Conservation (phyloP, 1,140 invertebrate species). For the Heliconius himera region DNA sequence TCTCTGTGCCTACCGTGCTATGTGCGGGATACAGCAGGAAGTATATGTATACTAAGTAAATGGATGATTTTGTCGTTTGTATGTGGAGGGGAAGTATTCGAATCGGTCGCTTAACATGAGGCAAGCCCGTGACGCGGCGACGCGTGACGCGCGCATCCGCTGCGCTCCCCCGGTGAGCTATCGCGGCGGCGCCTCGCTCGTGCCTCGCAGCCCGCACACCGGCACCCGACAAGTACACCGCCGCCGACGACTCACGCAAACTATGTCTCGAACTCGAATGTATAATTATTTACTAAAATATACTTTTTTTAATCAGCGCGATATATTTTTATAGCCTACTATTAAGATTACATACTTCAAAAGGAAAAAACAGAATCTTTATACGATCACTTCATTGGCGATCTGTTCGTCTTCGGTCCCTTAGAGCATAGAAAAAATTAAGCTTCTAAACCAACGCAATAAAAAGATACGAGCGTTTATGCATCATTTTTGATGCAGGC, state of each 20-base stretch:
- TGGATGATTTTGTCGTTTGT: constrained; percentile 24
- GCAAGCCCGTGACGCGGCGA: constrained; percentile 69
- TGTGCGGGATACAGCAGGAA: constrained; percentile 51
- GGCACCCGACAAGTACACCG: constrained; percentile 41
- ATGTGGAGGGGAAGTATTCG: constrained; percentile 34
- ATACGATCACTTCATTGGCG: too few species aligned
- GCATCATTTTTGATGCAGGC: too few species aligned
- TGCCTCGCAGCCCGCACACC: not conserved
- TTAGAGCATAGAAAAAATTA: too few species aligned
- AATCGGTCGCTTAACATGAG: constrained; percentile 57
- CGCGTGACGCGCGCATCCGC: constrained; percentile 70
- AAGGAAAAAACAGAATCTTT: too few species aligned
- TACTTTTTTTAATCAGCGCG: too few species aligned
- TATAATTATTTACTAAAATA: not conserved
- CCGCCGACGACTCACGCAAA: constrained; percentile 32
- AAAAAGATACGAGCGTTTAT: too few species aligned
- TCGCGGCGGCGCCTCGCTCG: constrained; percentile 46
- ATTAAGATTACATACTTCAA: too few species aligned
- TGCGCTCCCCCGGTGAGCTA: constrained; percentile 59
- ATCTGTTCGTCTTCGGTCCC: too few species aligned
- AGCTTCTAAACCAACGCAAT: too few species aligned
- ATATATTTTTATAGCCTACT: too few species aligned
- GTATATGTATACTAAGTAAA: constrained; percentile 38
- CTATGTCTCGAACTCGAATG: not conserved
- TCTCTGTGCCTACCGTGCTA: too few species aligned